A percentile compares a stretch with the other conserved stretches of the same genome.
Conservation (phyloP, 2,113 vertebrate species). For the Nasalis larvatus region DNA sequence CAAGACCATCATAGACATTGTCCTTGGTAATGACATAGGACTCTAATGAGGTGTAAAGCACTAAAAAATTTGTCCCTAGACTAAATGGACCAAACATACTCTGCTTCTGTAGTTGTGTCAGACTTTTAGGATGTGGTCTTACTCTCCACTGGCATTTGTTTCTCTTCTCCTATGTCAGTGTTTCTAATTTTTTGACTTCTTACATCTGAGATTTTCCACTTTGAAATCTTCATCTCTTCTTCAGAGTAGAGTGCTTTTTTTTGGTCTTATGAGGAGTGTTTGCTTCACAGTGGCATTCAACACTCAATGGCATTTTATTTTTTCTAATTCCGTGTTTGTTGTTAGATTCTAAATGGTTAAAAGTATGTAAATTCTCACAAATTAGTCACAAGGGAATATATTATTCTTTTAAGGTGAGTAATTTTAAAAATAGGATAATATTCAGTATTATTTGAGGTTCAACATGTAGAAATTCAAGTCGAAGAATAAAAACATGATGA, state of each 20-base stretch:
- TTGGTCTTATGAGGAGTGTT: background rate
- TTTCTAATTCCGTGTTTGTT: background rate
- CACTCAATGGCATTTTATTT: background rate
- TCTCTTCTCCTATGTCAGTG: background rate
- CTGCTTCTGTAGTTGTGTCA: background rate
- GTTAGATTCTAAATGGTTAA: background rate
- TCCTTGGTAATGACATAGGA: background rate
- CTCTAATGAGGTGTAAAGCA: background rate
- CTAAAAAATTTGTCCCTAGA: background rate
- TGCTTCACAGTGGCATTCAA: background rate
- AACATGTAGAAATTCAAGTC: background rate
- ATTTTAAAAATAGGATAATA: background rate
- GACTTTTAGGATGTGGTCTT: background rate
- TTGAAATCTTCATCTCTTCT: background rate
- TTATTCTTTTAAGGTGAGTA: background rate
- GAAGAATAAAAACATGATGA: background rate
- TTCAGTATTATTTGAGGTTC: background rate
- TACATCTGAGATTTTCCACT: background rate
- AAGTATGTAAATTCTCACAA: background rate
- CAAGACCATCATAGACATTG: background rate
- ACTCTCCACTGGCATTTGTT: background rate
- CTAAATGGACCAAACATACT: background rate
- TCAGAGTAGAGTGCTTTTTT: background rate
- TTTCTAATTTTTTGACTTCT: background rate
- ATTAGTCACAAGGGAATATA: background rate